Percentiles rank a stretch among this genome's conserved stretches.
These are phyloP conservation scores for Drosophila elegans DNA, from an alignment of 1,140 invertebrate genomes.

Conservation along the genomic window DNA sequence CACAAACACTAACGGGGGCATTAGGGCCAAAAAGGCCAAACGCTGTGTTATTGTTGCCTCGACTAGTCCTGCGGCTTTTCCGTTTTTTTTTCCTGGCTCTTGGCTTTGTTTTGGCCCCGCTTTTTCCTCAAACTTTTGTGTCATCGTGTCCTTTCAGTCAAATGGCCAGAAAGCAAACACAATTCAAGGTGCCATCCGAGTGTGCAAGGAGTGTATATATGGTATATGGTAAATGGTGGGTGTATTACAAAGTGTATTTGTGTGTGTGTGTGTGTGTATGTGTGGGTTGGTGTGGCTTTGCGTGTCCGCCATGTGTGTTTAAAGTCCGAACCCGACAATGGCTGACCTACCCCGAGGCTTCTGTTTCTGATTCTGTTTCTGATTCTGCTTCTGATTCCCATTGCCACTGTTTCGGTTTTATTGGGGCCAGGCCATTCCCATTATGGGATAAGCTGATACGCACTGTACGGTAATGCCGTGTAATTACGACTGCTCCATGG, in stretches of 20 bases:
- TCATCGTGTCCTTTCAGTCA: slow-evolving; percentile 63
- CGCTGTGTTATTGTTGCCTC: slow-evolving; percentile 22
- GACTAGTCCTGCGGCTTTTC: slow-evolving; percentile 36
- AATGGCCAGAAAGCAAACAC: slow-evolving; percentile 60
- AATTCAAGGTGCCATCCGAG: slow-evolving; percentile 37
- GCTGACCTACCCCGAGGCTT: slow-evolving; percentile 21
- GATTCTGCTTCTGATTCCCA: too few species aligned
- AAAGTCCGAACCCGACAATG: slow-evolving; percentile 31
- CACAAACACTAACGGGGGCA: slow-evolving; percentile 5
- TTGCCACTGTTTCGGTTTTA: too few species aligned
- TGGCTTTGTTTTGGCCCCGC: not conserved
- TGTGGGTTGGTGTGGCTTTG: slow-evolving; percentile 1
- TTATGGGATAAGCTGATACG: slow-evolving; percentile 33
- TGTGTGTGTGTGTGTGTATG: not conserved
- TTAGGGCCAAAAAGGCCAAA: slow-evolving; percentile 60
- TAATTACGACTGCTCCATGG: slow-evolving; percentile 30
- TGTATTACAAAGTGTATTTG: not conserved
- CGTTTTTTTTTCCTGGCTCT: not conserved
- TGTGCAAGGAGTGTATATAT: not conserved
- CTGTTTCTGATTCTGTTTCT: not conserved
- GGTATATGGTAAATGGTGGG: not conserved
- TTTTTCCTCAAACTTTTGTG: slow-evolving; percentile 26
- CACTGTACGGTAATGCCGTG: slow-evolving; percentile 27
- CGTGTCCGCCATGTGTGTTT: slow-evolving; percentile 39
- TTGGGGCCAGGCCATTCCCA: slow-evolving; percentile 3